Base-by-base conservation (phyloP, 1,140 invertebrate genomes). In the Hylaeus volcanicus region DNA sequence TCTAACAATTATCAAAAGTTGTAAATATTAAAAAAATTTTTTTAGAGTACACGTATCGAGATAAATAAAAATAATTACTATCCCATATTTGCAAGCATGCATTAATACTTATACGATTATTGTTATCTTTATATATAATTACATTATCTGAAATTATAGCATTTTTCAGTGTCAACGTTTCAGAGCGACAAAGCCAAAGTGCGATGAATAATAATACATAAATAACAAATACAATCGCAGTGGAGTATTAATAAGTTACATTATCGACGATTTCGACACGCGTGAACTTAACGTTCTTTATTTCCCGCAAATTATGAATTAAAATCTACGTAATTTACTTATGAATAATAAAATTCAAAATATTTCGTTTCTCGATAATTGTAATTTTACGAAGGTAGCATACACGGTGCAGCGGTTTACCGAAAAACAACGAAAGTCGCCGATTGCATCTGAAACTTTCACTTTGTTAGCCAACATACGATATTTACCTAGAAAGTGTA, bases 401-500 rank as follows among this genome's bases (percentile, higher is more conserved):
- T 15, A 55, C 39, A 12, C 60, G 41, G 5, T 41, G 48, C 15
- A 55, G 43, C 1, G 51, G 63, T 74, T 74, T 74, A 65, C 51
- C 43, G 65, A 74, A 79, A 74, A 79, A 74, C 56, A 74, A 79
- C 26, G 70, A 65, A 79, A 79, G 77, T 74, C 64, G 41, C 51
- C 26, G 61, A 79, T 74, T 61, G 51, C 51, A 79, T 79, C 77
- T 79, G 41, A 79, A 79, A 79, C 76, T 79, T 79, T 79, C 77
- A 74, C 77, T 79, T 73, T 72, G 48, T 78, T 79, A 79, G 70
- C 77, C 51, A 79, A 65, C 61, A 9, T 79, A 79, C 71, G 60
- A 79, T 79, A 79, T 79, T 79, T 79, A 79, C 77, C 77, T 79
- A 79, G 71, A 79, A 79, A 79, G 77, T 79, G 71, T 11, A 74